A percentile compares a stretch with the other conserved stretches of the same genome.
These are phyloP conservation scores for Drosophila rubida DNA, from an alignment of 2,888 invertebrate genomes.

Conservation along the genomic window DNA sequence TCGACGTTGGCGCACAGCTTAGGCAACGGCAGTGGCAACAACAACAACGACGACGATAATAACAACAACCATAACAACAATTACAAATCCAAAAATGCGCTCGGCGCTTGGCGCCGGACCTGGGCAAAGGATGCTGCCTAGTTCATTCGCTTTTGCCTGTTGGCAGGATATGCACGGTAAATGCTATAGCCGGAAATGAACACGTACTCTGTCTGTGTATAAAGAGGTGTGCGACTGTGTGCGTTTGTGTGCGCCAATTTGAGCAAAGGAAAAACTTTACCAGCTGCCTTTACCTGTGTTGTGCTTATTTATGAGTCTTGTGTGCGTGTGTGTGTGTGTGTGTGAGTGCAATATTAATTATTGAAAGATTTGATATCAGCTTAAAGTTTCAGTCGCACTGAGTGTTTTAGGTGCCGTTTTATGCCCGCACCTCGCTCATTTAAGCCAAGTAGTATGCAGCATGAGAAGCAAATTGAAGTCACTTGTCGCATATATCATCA, in stretches of 20 bases:
- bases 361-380: slow-evolving; percentile 77
- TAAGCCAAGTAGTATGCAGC: slow-evolving; percentile 27
- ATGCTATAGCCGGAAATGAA: slow-evolving; percentile 77
- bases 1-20: slow-evolving; percentile 63
- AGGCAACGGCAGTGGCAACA: slow-evolving; percentile 20
- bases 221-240: slow-evolving; percentile 23
- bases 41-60: slow-evolving; percentile 15
- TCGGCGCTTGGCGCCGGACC: not conserved
- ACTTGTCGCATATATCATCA: slow-evolving; percentile 75
- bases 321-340: slow-evolving; percentile 22
- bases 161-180: slow-evolving; percentile 76
- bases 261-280: slow-evolving; percentile 18
- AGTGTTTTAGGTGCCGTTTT: slow-evolving; percentile 29
- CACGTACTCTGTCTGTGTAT: slow-evolving; percentile 63
- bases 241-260: slow-evolving; percentile 27
- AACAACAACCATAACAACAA: slow-evolving; percentile 36
- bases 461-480: slow-evolving; percentile 54
- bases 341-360: slow-evolving; percentile 70
- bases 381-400: slow-evolving; percentile 62
- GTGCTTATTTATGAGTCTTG: slow-evolving; percentile 32
- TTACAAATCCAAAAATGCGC: slow-evolving; percentile 33
- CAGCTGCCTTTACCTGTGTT: slow-evolving; percentile 4
- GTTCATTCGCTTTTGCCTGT: slow-evolving; percentile 8
- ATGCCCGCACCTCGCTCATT: not conserved
- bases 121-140: slow-evolving; percentile 50